A percentile compares a stretch with the other conserved stretches of the same genome.
Conservation (phyloP, 2,797 vertebrate species). For the Acanthornis magna region DNA sequence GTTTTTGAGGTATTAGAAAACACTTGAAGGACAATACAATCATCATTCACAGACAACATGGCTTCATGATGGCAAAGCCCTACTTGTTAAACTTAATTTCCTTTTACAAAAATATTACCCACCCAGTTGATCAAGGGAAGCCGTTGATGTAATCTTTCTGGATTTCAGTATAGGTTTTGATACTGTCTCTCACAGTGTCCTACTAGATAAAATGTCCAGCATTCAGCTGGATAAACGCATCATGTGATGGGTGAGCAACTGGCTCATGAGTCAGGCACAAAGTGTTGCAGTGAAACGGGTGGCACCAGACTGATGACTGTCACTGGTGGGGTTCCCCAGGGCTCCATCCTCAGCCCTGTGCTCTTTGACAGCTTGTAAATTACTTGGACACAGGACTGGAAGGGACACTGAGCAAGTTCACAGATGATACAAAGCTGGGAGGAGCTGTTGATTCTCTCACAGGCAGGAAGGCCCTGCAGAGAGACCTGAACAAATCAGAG, state of each 20-base stretch:
- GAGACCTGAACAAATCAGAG: neutral
- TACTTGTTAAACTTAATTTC: neutral
- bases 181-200: neutral
- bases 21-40: neutral
- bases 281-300: neutral
- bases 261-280: rapidly evolving
- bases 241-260: neutral
- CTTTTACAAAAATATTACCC: neutral
- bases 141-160: neutral
- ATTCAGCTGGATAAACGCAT: neutral
- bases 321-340: neutral
- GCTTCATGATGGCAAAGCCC: neutral
- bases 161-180: neutral
- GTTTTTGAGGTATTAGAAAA: neutral
- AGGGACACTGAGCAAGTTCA: neutral
- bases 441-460: neutral
- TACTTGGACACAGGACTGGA: neutral
- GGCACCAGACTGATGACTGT: too few species aligned
- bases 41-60: neutral
- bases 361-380: neutral
- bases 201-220: neutral
- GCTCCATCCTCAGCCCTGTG: neutral
- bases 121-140: neutral
- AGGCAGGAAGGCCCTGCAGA: neutral
- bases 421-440: neutral